Evolutionary conservation across 2,888 invertebrate species (phyloP), one percentile per base, ranked within the genome.

Genomic region (Saturnia japonica): DNA sequence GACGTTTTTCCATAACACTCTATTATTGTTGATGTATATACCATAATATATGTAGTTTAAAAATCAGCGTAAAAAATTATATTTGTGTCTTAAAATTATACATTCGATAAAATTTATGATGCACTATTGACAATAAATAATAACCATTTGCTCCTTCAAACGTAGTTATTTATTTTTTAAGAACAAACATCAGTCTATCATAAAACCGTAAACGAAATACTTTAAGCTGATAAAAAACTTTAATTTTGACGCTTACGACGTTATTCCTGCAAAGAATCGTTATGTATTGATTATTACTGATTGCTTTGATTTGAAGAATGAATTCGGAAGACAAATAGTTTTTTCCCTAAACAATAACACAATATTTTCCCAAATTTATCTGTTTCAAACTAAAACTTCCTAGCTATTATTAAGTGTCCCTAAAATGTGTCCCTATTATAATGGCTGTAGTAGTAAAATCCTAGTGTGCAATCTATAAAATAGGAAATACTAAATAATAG

Each of bases 331-430:
- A 40, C 64, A n/a, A 62, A 60, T 28, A 60, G 4, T 64, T 64
- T 40, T 64, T 40, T 40, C 12, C 14, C 14, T 60, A 4, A 60
- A 60, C 57, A 28, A 60, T 11, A 34, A 62, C 25, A 1, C 22
- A 54, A 22, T 11, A 60, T 60, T 73, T 78, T 82, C 80, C 77
- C 74, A 67, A 22, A 67, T 70, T 70, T 54, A 67, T 76, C 34
- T 43, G 51, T 71, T 70, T 68, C 60, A 72, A 75, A 75, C 70
- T 75, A 73, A 79, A 79, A 80, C 82, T 84, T 83, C 82, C 77
- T 83, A 87, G 85, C 84, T 85, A 83, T 85, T 85, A 83, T 80
- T 76, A 72, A 76, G 70, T 72, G 22, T 12, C 69, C 72, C 4
- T 64, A 74, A 69, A 72, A 70, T 77, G 74, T 68, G 71, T 69